These are phyloP conservation scores for Lepus europaeus DNA, from an alignment of 2,113 vertebrate species.

Conservation along the genomic window DNA sequence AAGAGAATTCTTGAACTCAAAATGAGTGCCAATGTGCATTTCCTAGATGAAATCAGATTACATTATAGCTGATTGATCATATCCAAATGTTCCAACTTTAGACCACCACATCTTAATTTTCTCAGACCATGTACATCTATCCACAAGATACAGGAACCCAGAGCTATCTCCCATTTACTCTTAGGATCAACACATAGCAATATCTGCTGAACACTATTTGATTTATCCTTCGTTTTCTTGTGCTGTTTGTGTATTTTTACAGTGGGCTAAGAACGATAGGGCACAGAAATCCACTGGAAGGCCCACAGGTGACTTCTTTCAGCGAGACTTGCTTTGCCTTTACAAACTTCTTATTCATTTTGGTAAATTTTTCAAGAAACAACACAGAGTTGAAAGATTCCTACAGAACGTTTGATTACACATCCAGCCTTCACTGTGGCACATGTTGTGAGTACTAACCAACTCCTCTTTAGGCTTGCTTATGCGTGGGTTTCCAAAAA, in stretches of 20 bases:
- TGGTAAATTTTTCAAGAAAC: neutral
- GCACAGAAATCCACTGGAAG: rapidly evolving
- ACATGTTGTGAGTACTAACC: neutral
- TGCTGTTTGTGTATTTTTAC: no score
- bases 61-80: neutral
- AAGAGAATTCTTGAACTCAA: conserved; percentile 32
- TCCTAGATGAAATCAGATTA: neutral
- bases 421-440: neutral
- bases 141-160: neutral
- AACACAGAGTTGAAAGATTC: neutral
- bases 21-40: neutral
- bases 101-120: neutral
- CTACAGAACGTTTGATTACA: neutral
- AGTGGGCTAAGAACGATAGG: neutral
- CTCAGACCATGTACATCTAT: no score
- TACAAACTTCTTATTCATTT: neutral
- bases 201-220: neutral
- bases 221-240: neutral
- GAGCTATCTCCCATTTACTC: neutral
- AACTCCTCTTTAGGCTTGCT: no score
- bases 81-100: neutral
- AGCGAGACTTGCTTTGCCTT: neutral
- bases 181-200: neutral
- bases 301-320: neutral
- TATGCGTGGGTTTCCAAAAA: neutral